These are phyloP conservation scores for Rhopalosiphum padi DNA, from an alignment of 1,140 invertebrate genomes.

Conservation along the genomic window DNA sequence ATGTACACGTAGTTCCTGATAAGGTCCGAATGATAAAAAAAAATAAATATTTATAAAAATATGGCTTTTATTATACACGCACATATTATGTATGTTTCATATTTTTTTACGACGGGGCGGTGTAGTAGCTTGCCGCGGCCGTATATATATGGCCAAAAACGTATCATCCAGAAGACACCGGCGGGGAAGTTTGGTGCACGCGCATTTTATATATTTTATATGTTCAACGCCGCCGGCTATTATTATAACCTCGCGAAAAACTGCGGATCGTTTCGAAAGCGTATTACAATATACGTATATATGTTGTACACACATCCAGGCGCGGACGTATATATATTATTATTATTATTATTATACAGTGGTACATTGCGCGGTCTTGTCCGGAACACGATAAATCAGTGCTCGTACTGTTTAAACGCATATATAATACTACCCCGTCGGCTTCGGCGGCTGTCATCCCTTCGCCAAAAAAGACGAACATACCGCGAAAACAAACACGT, in stretches of 20 bases:
- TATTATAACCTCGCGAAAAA: slow-evolving; percentile 2
- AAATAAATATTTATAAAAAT: neutral
- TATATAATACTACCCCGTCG: neutral
- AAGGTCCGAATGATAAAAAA: neutral
- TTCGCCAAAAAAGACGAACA: neutral
- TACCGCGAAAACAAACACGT: slow-evolving; percentile 13
- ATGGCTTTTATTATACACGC: neutral
- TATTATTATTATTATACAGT: slow-evolving; percentile 25
- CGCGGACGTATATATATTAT: neutral
- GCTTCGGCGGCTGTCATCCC: neutral
- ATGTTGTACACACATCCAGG: neutral
- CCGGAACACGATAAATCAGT: slow-evolving; percentile 37
- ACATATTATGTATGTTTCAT: neutral
- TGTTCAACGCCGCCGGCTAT: neutral
- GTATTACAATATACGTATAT: neutral
- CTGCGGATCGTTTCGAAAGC: neutral
- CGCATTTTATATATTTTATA: neutral
- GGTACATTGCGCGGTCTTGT: slow-evolving; percentile 39
- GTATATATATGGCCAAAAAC: neutral
- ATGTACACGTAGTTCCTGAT: neutral
- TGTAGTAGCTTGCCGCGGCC: neutral
- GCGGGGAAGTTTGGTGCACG: neutral
- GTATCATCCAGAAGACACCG: neutral
- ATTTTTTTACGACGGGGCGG: neutral
- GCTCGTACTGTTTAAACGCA: neutral